Conservation (phyloP, 2,113 vertebrate genomes). For the Lates calcarifer region DNA sequence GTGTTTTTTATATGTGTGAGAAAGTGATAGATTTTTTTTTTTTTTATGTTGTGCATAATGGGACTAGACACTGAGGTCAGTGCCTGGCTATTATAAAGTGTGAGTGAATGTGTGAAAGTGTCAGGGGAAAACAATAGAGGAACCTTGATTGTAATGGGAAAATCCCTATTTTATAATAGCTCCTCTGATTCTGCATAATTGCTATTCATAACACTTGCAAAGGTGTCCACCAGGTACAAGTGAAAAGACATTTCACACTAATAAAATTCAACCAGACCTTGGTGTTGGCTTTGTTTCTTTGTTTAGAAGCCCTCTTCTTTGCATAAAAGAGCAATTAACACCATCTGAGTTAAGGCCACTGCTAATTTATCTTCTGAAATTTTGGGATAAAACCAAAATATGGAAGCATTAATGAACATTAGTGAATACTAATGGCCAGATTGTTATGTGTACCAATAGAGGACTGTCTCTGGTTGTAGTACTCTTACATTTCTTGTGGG, state of each 20-base stretch:
- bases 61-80: background rate
- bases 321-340: background rate
- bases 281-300: conserved; percentile 7
- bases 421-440: background rate
- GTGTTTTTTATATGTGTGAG: conserved; percentile 4
- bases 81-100: background rate
- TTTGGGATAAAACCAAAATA: background rate
- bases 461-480: background rate
- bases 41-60: background rate
- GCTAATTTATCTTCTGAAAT: background rate
- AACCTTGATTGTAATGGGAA: conserved; percentile 35
- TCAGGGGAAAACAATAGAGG: conserved; percentile 14
- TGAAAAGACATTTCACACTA: conserved; percentile 11
- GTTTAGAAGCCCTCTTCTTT: background rate
- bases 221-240: conserved; percentile 26
- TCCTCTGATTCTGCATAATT: conserved; percentile 26
- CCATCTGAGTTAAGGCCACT: background rate
- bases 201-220: conserved; percentile 25
- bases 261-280: conserved; percentile 4
- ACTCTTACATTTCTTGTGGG: background rate
- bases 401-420: background rate
- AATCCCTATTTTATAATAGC: conserved; percentile 1
- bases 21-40: background rate
- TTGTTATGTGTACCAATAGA: background rate
- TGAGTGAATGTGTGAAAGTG: background rate